Conservation (phyloP, 2,113 vertebrate genomes). For the Pholis gunnellus region DNA sequence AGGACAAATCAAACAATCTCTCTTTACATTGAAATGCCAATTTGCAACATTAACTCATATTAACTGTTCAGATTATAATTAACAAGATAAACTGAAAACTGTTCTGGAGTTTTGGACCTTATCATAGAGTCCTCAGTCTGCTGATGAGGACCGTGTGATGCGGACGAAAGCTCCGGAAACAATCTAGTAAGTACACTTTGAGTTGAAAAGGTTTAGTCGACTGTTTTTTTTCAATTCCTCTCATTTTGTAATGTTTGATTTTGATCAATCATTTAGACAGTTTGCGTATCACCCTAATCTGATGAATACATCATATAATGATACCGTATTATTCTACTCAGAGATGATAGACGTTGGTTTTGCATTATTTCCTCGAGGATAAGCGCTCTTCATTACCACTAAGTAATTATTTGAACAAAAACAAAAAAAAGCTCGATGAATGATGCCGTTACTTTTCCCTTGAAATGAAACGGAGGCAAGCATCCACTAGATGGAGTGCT, state of each 20-base stretch:
- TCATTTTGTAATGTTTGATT: neutral
- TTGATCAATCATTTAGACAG: neutral
- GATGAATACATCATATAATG: neutral
- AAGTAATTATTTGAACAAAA: neutral
- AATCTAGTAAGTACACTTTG: neutral
- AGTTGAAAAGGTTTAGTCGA: neutral
- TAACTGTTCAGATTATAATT: neutral
- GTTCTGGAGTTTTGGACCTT: neutral
- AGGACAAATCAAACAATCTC: neutral
- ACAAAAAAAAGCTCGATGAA: slow-evolving; percentile 11
- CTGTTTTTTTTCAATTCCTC: neutral
- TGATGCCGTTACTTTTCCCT: neutral
- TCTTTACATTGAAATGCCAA: neutral
- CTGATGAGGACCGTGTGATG: neutral
- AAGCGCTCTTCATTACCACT: slow-evolving; percentile 5
- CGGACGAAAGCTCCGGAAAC: slow-evolving; percentile 6
- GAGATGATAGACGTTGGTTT: neutral
- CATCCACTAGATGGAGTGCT: slow-evolving; percentile 67
- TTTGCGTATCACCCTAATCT: neutral
- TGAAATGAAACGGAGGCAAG: slow-evolving; percentile 39
- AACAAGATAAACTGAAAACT: neutral
- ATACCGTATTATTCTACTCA: neutral
- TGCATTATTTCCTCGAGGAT: slow-evolving; percentile 7
- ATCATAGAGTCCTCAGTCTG: neutral
- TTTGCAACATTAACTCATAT: neutral